Conservation (phyloP, 2,797 vertebrate species). For the Gambusia yucatana region DNA sequence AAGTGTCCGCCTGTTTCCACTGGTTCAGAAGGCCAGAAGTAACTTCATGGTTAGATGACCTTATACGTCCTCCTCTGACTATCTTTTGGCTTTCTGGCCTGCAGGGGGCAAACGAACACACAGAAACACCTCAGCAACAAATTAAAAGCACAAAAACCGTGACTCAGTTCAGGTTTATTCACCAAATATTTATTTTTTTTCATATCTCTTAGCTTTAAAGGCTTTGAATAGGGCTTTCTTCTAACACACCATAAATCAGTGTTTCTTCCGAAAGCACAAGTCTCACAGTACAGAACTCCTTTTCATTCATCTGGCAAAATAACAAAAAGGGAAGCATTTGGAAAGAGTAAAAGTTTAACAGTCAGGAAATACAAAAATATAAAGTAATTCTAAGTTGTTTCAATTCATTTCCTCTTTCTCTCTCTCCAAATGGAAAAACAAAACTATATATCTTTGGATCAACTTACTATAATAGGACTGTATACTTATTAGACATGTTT, state of each 20-base stretch:
- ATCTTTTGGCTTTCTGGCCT: neutral
- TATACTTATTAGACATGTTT: conserved; percentile 66
- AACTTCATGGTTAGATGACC: conserved; percentile 18
- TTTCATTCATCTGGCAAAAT: conserved; percentile 79
- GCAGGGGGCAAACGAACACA: conserved; percentile 53
- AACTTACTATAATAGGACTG: conserved; percentile 70
- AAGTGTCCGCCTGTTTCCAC: neutral
- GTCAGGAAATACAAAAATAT: conserved; percentile 83
- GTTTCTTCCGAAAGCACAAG: conserved; percentile 3
- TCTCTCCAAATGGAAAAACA: conserved; percentile 63
- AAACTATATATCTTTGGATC: conserved; percentile 75
- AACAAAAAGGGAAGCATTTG: conserved; percentile 77
- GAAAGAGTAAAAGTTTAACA: conserved; percentile 71
- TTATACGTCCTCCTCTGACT: conserved; percentile 16
- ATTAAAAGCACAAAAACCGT: conserved; percentile 19
- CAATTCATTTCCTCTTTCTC: conserved; percentile 63
- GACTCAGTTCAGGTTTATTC: conserved; percentile 14
- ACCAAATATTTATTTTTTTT: conserved; percentile 14
- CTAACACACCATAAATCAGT: conserved; percentile 7
- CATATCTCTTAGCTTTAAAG: neutral
- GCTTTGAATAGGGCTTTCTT: conserved; percentile 3
- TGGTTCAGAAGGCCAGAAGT: conserved; percentile 26
- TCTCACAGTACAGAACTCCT: conserved; percentile 60
- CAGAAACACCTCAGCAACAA: neutral
- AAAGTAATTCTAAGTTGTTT: conserved; percentile 73